phyloP scores from a whole-genome alignment of 2,113 vertebrate species.

The Shinisaurus crocodilurus region DNA sequence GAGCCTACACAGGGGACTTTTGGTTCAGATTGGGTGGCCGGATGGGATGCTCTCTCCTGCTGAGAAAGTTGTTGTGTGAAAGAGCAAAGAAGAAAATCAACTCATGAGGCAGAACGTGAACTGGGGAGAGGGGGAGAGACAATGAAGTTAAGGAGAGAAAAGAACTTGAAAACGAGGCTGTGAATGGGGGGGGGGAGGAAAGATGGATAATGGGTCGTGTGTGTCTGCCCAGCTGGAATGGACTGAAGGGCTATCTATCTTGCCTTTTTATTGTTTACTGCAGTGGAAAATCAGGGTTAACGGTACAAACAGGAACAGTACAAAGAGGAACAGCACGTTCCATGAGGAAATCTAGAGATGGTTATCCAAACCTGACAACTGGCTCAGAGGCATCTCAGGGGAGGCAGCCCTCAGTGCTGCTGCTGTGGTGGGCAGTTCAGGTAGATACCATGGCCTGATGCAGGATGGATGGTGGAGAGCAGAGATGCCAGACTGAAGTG shows the following conservation, averaged over 20 bases:
- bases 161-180: background rate
- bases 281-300: slow-evolving; percentile 61
- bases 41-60: background rate
- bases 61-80: background rate
- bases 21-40: background rate
- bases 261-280: slow-evolving; percentile 37
- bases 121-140: background rate
- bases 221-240: slow-evolving; percentile 23
- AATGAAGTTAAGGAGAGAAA: slow-evolving; percentile 16
- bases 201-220: background rate
- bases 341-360: slow-evolving; percentile 46
- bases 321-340: slow-evolving; percentile 33
- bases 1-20: too few species aligned
- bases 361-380: slow-evolving; percentile 63
- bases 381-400: slow-evolving; percentile 42
- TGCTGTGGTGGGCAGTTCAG: slow-evolving; percentile 21
- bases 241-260: slow-evolving; percentile 32
- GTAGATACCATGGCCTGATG: slow-evolving; percentile 44
- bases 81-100: slow-evolving; percentile 24
- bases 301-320: slow-evolving; percentile 23
- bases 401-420: background rate
- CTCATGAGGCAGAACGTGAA: background rate
- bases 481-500: background rate
- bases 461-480: slow-evolving; percentile 29
- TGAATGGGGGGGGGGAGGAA: background rate